phyloP scores from a whole-genome alignment of 1,140 invertebrate species.

The Steinernema khuongi region DNA sequence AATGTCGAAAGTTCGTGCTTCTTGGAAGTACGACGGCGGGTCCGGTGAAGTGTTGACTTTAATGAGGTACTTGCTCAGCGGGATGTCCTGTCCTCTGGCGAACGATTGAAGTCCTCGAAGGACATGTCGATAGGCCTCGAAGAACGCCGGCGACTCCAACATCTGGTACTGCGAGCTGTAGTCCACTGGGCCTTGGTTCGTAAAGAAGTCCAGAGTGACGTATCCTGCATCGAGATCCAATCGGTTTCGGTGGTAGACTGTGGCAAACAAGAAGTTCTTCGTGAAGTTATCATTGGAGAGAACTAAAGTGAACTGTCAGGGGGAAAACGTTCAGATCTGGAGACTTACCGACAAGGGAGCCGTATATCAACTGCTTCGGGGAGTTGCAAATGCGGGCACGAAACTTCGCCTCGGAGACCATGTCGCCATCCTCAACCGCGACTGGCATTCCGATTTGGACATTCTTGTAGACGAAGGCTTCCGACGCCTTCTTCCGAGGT shows the following conservation, averaged over 20 bases:
- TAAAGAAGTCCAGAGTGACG: conserved; percentile 61
- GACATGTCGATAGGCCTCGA: not conserved
- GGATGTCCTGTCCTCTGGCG: not conserved
- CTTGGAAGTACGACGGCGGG: not conserved
- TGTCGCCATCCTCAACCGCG: not conserved
- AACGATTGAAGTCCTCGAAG: not conserved
- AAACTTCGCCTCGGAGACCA: not conserved
- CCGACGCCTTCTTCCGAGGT: not conserved
- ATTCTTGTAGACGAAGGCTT: not conserved
- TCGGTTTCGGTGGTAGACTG: conserved; percentile 65
- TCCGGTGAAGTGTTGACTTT: not conserved
- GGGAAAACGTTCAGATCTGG: no score
- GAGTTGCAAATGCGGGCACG: conserved; percentile 17
- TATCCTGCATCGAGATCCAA: conserved; percentile 60
- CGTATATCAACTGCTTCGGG: conserved; percentile 67
- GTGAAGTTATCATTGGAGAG: conserved; percentile 69
- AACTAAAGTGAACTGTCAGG: no score
- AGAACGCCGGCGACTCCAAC: not conserved
- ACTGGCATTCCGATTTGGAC: not conserved
- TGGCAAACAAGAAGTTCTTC: conserved; percentile 68
- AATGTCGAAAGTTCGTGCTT: conserved; percentile 43
- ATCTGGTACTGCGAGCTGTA: not conserved
- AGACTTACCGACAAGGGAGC: no score
- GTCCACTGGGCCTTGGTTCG: not conserved
- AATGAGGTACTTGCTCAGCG: not conserved